These are phyloP conservation scores for Carassius gibelio DNA, from an alignment of 2,113 vertebrate species.

Conservation along the genomic window DNA sequence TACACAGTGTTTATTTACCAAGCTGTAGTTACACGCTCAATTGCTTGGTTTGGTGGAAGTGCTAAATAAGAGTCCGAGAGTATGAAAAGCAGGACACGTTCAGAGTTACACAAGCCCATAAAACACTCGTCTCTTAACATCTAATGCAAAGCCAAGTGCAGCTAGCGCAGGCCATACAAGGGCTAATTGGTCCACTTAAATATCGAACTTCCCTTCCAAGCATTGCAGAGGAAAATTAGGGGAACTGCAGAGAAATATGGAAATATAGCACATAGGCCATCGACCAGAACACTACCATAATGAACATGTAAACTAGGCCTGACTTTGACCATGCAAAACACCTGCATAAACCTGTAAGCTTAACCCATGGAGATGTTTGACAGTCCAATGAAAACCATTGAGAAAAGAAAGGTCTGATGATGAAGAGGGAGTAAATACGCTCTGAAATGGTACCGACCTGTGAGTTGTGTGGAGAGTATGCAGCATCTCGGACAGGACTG, in stretches of 20 bases:
- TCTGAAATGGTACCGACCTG: constrained; percentile 76
- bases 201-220: constrained; percentile 84
- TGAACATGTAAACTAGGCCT: background rate
- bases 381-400: background rate
- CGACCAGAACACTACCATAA: background rate
- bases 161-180: constrained; percentile 44
- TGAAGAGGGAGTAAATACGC: background rate
- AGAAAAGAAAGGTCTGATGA: background rate
- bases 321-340: background rate
- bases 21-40: too few species aligned
- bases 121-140: background rate
- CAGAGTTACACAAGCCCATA: background rate
- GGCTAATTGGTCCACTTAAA: constrained; percentile 80
- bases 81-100: constrained; percentile 20
- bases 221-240: constrained; percentile 63
- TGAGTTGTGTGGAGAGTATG: constrained; percentile 75
- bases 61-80: background rate
- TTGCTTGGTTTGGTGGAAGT: background rate
- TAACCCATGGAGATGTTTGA: background rate
- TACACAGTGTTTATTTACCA: too few species aligned
- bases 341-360: background rate
- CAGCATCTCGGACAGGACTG: constrained; percentile 72
- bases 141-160: constrained; percentile 63
- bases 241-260: constrained; percentile 67
- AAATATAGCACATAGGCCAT: constrained; percentile 31